Evolutionary conservation across 37 sponge, comb jelly and placozoan species (phyloP).

Genomic region (Chondrilla cf. caribensis): DNA sequence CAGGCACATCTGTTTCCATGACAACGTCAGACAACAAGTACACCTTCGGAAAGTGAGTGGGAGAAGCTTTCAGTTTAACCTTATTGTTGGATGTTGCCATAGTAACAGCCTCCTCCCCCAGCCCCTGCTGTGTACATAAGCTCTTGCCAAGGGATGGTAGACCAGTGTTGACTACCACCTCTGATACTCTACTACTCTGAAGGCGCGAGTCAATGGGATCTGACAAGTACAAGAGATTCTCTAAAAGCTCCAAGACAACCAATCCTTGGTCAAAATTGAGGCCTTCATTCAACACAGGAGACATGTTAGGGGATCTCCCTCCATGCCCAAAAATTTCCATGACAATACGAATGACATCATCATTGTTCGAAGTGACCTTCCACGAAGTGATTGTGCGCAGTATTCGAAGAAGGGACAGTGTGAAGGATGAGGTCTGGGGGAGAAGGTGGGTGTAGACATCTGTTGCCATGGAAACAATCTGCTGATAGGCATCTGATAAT

Average conservation of each 20-base stretch:
- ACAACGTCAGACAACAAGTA: neutral
- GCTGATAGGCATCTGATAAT: too few relatives aligned
- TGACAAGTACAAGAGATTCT: too few relatives aligned
- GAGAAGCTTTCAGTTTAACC: neutral
- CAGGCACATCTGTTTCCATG: neutral
- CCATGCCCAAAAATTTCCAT: too few relatives aligned
- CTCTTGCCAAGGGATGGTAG: slow-evolving; percentile 29
- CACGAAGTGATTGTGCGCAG: neutral
- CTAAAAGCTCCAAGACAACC: too few relatives aligned
- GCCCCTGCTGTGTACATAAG: slow-evolving; percentile 36
- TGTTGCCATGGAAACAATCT: neutral
- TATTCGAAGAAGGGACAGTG: neutral
- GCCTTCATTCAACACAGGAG: too few relatives aligned
- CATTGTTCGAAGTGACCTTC: neutral
- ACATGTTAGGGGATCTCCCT: too few relatives aligned
- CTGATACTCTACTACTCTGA: neutral
- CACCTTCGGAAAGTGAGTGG: neutral
- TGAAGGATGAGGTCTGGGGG: neutral
- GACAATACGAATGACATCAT: too few relatives aligned
- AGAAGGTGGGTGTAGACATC: neutral
- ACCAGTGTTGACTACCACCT: neutral
- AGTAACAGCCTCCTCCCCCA: slow-evolving; percentile 8
- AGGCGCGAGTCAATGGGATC: neutral
- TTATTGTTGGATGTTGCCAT: neutral
- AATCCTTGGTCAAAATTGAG: too few relatives aligned